Percentiles rank a stretch among this genome's conserved stretches.
These are phyloP conservation scores for Diorhabda elongata DNA, from an alignment of 1,140 invertebrate species.

Conservation along the genomic window DNA sequence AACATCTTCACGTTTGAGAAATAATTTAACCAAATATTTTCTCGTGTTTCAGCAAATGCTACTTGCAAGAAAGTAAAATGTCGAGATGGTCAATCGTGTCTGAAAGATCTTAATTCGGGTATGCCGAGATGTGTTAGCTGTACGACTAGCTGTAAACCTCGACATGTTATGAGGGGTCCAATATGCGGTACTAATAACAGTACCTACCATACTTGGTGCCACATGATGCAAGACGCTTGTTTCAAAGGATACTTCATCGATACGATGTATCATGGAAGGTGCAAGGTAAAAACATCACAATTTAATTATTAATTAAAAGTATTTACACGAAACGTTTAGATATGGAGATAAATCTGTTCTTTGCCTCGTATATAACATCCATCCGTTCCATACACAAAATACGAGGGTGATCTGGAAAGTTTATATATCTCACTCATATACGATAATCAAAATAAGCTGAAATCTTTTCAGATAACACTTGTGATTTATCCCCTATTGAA, in stretches of 20 bases:
- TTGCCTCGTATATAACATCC: too few species aligned
- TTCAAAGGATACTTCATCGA: slow-evolving; percentile 73
- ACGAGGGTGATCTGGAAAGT: too few species aligned
- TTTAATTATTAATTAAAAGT: neutral
- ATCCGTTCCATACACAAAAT: too few species aligned
- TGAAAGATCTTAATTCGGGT: slow-evolving; percentile 65
- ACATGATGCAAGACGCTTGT: slow-evolving; percentile 81
- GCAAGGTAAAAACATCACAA: slow-evolving; percentile 36
- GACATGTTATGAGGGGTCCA: slow-evolving; percentile 48
- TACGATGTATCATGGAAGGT: slow-evolving; percentile 68
- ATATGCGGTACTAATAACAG: slow-evolving; percentile 79
- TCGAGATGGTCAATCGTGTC: slow-evolving; percentile 68
- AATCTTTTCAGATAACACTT: too few species aligned
- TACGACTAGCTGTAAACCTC: slow-evolving; percentile 54
- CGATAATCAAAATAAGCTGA: too few species aligned
- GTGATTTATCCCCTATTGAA: too few species aligned
- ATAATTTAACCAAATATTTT: too few species aligned
- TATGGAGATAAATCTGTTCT: neutral
- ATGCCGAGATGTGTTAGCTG: slow-evolving; percentile 76
- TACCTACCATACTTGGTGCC: slow-evolving; percentile 84
- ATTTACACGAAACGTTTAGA: neutral
- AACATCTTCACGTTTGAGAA: too few species aligned
- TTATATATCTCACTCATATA: too few species aligned
- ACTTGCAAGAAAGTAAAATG: slow-evolving; percentile 73
- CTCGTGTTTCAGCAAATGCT: slow-evolving; percentile 57